Conservation (phyloP, 2,113 vertebrate species). For the Leucoraja erinaceus region DNA sequence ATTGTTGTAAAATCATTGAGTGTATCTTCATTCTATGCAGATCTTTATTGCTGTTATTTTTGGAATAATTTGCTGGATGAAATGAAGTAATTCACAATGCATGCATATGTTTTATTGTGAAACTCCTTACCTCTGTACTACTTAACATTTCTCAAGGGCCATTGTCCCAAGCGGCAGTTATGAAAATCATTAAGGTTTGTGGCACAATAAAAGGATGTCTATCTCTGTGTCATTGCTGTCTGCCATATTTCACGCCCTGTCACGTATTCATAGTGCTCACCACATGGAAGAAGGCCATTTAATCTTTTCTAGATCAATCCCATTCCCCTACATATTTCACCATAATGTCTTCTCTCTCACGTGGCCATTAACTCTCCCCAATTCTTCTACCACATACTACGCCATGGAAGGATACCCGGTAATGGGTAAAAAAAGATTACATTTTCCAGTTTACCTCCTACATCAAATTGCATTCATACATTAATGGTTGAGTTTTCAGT, state of each 20-base stretch:
- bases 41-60: background rate
- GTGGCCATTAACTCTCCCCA: too few species aligned
- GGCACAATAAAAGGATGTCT: too few species aligned
- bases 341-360: too few species aligned
- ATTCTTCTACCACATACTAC: too few species aligned
- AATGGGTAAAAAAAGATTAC: background rate
- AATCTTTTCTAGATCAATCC: too few species aligned
- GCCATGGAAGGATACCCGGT: too few species aligned
- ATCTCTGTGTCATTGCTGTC: too few species aligned
- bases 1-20: background rate
- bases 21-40: background rate
- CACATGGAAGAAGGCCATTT: too few species aligned
- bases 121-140: background rate
- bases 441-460: background rate
- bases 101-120: too few species aligned
- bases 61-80: background rate
- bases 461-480: background rate
- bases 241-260: too few species aligned
- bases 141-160: background rate
- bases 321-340: too few species aligned
- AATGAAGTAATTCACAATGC: background rate
- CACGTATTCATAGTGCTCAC: too few species aligned
- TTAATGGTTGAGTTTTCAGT: background rate
- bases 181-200: background rate
- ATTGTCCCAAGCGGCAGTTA: background rate